phyloP scores from a whole-genome alignment of 2,888 invertebrate species.

The Nudaria mundana region DNA sequence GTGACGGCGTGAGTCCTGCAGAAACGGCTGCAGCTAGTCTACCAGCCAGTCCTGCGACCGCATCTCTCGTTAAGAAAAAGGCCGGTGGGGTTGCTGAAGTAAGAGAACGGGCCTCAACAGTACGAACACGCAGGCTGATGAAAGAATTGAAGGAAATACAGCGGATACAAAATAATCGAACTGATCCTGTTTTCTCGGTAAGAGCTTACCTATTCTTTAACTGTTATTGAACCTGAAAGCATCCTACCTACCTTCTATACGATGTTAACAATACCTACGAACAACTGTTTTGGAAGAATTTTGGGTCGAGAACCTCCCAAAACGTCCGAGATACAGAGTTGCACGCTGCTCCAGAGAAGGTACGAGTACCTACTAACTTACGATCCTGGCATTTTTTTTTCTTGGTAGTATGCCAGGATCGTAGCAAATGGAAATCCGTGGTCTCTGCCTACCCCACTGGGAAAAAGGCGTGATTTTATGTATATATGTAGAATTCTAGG shows the following conservation, averaged over 20 bases:
- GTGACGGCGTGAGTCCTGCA: slow-evolving; percentile 75
- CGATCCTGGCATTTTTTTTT: too few species aligned
- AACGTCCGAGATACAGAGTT: too few species aligned
- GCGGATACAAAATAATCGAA: slow-evolving; percentile 84
- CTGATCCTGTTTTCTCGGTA: slow-evolving; percentile 89
- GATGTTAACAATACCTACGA: not conserved
- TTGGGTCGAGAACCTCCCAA: too few species aligned
- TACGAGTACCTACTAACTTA: too few species aligned
- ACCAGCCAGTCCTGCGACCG: slow-evolving; percentile 73
- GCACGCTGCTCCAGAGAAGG: too few species aligned
- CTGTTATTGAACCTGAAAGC: not conserved
- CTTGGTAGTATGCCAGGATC: too few species aligned
- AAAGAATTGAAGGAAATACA: slow-evolving; percentile 92
- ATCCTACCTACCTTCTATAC: not conserved
- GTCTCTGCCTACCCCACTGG: too few species aligned
- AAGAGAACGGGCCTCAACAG: slow-evolving; percentile 73
- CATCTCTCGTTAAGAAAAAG: slow-evolving; percentile 71
- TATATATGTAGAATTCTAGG: too few species aligned
- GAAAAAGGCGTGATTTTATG: too few species aligned
- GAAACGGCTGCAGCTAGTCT: slow-evolving; percentile 70
- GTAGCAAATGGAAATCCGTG: too few species aligned
- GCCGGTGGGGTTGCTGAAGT: slow-evolving; percentile 60
- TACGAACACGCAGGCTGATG: slow-evolving; percentile 90
- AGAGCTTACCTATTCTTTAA: slow-evolving; percentile 16
- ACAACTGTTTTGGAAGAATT: too few species aligned